These are phyloP conservation scores for Pagetopsis macropterus DNA, from an alignment of 2,797 vertebrate species.

Conservation along the genomic window DNA sequence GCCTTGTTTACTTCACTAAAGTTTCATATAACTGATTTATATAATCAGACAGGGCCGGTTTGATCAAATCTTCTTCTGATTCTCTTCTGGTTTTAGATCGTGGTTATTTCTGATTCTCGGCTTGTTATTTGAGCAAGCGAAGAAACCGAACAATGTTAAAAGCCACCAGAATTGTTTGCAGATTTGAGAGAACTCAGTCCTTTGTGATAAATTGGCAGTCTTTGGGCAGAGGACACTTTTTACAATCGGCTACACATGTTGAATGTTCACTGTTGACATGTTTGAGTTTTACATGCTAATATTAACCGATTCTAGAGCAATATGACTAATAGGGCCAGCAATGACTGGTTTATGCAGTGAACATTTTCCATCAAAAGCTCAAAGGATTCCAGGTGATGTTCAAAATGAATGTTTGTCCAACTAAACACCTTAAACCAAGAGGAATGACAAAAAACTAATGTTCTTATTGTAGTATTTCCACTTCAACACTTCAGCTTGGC, in stretches of 20 bases:
- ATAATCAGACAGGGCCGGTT: not conserved
- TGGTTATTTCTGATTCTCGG: not conserved
- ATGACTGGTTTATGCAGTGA: not conserved
- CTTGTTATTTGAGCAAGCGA: not conserved
- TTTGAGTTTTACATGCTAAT: not conserved
- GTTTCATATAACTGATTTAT: constrained; percentile 9
- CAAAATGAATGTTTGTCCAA: not conserved
- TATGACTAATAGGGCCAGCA: not conserved
- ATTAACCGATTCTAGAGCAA: not conserved
- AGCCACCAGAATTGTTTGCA: not conserved
- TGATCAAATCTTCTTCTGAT: not conserved
- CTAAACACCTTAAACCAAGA: not conserved
- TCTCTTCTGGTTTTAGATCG: not conserved
- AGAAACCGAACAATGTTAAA: not conserved
- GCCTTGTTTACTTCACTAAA: constrained; percentile 21
- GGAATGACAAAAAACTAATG: not conserved
- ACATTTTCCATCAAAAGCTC: not conserved
- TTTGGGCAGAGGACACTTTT: not conserved
- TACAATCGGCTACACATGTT: not conserved
- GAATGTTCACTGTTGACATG: not conserved
- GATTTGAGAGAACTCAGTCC: not conserved
- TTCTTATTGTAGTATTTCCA: not conserved
- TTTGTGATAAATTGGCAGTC: not conserved
- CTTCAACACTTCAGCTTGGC: not conserved
- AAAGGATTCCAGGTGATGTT: not conserved